Evolutionary conservation across 2,888 invertebrate species (phyloP), one percentile per base, ranked within the genome.

Genomic region (Parnassius glacialis): DNA sequence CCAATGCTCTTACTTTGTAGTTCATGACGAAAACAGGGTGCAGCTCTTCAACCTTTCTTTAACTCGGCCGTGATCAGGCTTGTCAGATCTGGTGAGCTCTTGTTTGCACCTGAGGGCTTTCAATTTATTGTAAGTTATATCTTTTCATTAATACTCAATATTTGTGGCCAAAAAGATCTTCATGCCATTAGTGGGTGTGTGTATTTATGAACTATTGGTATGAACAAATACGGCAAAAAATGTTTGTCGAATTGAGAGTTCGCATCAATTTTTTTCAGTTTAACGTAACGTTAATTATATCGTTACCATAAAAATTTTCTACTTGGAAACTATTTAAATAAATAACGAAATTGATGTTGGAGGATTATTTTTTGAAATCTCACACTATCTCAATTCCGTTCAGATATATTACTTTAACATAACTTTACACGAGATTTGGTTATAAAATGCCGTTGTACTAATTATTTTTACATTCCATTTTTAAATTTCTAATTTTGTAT

Each of bases 1-100:
- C 90, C 90, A 90, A 90, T 90, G 90, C 84, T 85, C 82, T 85
- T 85, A 85, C 78, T 73, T 78, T 80, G 74, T 83, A 82, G 75
- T 80, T 75, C 78, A 76, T 79, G 64, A 66, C 45, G 64, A 59
- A 74, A 68, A 73, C 70, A 70, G 74, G 76, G 73, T 73, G 79
- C 78, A 76, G 74, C 72, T 73, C 63, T 68, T 63, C 45, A 48
- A 62, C 25, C 13, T 41, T 9, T 11, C 41, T 12, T 10, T 51
- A 34, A 25, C 13, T 13, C 34, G n/a, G 41, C 44, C 51, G 20
- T 12, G 44, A 25, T 34, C 10, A 48, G 55, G 43, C 12, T 9
- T 9, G 10, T 16, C 11, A 13, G n/a, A 52, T 47, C 43, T 48
- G 13, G 11, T 42, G 48, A 34, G 47, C 43, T 42, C 42, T n/a